Base-by-base conservation (phyloP, 2,113 vertebrate genomes). In the Myotis lucifugus region DNA sequence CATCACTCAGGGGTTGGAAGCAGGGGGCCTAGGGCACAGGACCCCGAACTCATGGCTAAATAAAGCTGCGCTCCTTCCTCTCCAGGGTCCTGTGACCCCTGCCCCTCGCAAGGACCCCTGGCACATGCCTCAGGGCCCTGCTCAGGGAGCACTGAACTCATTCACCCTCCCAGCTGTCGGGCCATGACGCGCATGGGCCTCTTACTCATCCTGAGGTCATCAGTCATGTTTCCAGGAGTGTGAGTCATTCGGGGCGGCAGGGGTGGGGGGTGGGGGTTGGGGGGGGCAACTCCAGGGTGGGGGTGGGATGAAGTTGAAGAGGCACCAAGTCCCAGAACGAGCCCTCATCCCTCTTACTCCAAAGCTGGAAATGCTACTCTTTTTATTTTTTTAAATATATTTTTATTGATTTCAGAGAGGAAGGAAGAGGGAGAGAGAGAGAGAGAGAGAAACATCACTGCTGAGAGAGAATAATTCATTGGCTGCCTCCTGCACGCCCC, bases 161-260 rank as follows among this genome's bases (percentile, higher is more conserved):
- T 82, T 98, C 97, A 98, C 98, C 98, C 98, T 93, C 97, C 95
- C 94, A 91, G 94, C 95, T 97, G 98, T 97, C 95, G 67, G 97
- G 96, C 87, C 11, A 34, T 98, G 98, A 98, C 96, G 97, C 27
- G 94, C 97, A 82, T 73, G 78, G 91, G 95, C 27, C 79, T 92
- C 97, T 98, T 98, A 98, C 97, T 99, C 98, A 98, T 59, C 91
- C 92, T 19, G 56, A 96, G 96, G 95, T 97, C 96, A 98, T 97
- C 97, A 97, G 98, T 98, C 97, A 72, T 98, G 96, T 98, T 98
- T 98, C 97, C 98, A 98, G 97, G 98, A 97, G 96, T 93, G 92
- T 98, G 98, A 98, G 97, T 98, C 98, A 98, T 96, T 76, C 0
- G 23, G 84, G 88, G 96, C 97, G 93, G 56, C 56, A 21, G 56